These are phyloP conservation scores for Phalacrocorax carbo DNA, from an alignment of 2,113 vertebrate genomes.

Conservation along the genomic window DNA sequence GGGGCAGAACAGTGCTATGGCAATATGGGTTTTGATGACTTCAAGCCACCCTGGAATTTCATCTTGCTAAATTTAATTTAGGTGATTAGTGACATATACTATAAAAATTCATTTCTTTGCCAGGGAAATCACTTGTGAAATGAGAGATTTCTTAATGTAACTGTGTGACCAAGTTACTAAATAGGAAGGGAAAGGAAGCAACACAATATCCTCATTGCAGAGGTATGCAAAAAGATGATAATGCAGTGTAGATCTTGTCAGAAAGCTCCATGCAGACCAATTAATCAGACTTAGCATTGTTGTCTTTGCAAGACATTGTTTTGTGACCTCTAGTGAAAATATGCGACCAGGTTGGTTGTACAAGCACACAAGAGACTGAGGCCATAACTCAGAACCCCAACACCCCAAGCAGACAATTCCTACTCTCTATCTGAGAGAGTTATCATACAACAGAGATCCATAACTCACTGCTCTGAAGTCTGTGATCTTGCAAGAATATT, in stretches of 20 bases:
- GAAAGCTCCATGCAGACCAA: neutral
- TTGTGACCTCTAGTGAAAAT: neutral
- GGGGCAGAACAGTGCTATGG: neutral
- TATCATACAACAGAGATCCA: neutral
- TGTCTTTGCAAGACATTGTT: neutral
- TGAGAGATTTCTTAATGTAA: neutral
- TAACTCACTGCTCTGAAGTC: neutral
- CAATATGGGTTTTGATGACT: neutral
- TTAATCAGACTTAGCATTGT: neutral
- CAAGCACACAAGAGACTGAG: neutral
- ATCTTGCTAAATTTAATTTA: neutral
- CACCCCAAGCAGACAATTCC: neutral
- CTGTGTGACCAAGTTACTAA: neutral
- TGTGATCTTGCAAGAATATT: neutral
- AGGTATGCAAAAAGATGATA: neutral
- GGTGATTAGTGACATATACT: neutral
- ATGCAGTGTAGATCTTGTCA: neutral
- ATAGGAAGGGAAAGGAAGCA: neutral
- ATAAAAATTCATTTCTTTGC: neutral
- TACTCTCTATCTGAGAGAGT: neutral
- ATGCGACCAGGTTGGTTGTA: neutral
- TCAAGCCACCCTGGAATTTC: neutral
- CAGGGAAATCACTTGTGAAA: neutral
- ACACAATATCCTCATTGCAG: neutral
- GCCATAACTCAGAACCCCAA: neutral